phyloP scores from a whole-genome alignment of 2,888 invertebrate genomes.

The Physocephala rufipes region DNA sequence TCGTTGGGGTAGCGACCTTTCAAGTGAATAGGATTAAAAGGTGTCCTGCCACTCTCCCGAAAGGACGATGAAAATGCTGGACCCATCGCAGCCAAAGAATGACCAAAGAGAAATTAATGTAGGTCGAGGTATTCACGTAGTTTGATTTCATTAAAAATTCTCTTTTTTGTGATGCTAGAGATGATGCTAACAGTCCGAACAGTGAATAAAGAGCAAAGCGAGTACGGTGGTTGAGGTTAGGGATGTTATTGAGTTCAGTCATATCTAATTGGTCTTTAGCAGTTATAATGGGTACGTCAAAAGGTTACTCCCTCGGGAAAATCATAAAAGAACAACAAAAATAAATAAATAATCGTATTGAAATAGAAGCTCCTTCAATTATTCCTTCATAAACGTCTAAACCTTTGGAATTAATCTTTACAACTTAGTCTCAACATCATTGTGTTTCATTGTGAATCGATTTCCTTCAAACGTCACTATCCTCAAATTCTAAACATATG shows the following conservation, averaged over 20 bases:
- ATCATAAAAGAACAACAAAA: no score
- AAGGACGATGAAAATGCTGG: not conserved
- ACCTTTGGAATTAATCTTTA: no score
- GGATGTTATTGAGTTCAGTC: not conserved
- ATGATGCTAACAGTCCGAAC: not conserved
- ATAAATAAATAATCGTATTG: no score
- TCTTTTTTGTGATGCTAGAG: constrained; percentile 7
- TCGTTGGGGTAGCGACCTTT: not conserved
- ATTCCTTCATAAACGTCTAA: no score
- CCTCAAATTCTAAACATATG: constrained; percentile 6
- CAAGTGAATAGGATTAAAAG: no score
- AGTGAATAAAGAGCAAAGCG: not conserved
- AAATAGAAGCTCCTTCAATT: not conserved
- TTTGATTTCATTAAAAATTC: constrained; percentile 17
- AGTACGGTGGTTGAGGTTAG: not conserved
- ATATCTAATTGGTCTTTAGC: not conserved
- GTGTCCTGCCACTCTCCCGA: no score
- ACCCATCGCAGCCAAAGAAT: not conserved
- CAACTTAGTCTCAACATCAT: not conserved
- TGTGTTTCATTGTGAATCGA: not conserved
- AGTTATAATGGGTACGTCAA: no score
- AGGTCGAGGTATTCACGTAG: constrained; percentile 22
- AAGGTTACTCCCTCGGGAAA: no score
- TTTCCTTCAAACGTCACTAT: constrained; percentile 33
- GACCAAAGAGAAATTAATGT: constrained; percentile 13